phyloP scores from a whole-genome alignment of 2,888 invertebrate genomes.

The Homarus gammarus region DNA sequence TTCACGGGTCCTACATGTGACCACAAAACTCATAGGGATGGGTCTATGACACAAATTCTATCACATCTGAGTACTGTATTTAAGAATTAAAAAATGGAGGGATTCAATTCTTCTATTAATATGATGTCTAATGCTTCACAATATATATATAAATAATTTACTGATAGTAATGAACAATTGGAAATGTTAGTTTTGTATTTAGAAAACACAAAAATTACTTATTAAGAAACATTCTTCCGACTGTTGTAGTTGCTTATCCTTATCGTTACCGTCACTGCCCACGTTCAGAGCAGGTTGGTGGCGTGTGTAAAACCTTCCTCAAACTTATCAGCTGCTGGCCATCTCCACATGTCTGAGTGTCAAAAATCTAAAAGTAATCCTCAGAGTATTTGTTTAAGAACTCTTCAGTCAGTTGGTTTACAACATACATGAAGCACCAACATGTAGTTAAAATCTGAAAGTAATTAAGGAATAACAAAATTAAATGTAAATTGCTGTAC shows the following conservation, averaged over 20 bases:
- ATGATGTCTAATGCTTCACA: neutral
- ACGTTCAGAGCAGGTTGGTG: neutral
- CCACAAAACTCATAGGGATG: neutral
- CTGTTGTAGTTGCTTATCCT: neutral
- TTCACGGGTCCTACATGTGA: neutral
- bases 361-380: too few species aligned
- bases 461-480: too few species aligned
- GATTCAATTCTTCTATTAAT: neutral
- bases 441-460: too few species aligned
- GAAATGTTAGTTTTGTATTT: neutral
- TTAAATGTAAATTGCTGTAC: too few species aligned
- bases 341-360: neutral
- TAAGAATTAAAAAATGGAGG: constrained; percentile 28
- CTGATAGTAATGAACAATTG: neutral
- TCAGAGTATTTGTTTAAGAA: too few species aligned
- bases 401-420: too few species aligned
- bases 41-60: constrained; percentile 13
- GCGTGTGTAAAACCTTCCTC: neutral
- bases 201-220: neutral
- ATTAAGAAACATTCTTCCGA: neutral
- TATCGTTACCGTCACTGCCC: neutral
- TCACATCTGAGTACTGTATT: constrained; percentile 30
- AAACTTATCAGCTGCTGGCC: neutral
- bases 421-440: too few species aligned
- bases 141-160: neutral